phyloP scores from a whole-genome alignment of 2,113 vertebrate genomes.

The Semicossyphus pulcher region DNA sequence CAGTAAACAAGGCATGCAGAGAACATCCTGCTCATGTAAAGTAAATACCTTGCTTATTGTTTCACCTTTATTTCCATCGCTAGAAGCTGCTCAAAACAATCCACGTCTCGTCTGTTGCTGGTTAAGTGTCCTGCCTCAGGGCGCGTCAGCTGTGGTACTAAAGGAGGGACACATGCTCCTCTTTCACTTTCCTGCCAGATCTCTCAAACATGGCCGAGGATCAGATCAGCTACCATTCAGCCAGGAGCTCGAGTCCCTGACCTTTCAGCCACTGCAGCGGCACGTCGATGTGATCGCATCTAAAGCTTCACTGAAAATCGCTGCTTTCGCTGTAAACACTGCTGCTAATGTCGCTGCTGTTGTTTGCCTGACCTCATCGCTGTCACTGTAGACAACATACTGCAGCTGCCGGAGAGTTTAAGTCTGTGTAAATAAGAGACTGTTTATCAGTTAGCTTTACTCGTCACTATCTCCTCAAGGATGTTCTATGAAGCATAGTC shows the following conservation, averaged over 20 bases:
- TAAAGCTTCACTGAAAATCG: constrained; percentile 21
- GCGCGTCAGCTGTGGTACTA: constrained; percentile 2
- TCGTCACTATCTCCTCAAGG: not conserved
- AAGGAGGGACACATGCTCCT: not conserved
- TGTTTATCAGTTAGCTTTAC: not conserved
- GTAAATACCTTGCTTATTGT: not conserved
- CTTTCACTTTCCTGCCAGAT: not conserved
- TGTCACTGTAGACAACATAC: not conserved
- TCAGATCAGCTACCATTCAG: not conserved
- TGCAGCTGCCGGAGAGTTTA: too few species aligned
- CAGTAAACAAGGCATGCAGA: not conserved
- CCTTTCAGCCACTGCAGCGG: not conserved
- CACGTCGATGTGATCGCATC: constrained; percentile 2
- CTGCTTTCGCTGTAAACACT: not conserved
- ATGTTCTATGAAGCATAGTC: not conserved
- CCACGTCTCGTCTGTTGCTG: not conserved
- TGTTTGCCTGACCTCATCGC: not conserved
- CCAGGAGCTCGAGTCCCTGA: not conserved
- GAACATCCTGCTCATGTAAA: not conserved
- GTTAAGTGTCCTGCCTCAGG: not conserved
- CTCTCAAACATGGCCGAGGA: constrained; percentile 2
- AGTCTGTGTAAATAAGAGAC: not conserved
- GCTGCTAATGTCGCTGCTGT: not conserved
- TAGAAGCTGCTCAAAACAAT: constrained; percentile 1
- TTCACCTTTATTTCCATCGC: not conserved